Conservation (phyloP, 2,797 vertebrate species). For the Diglossa cyanea region DNA sequence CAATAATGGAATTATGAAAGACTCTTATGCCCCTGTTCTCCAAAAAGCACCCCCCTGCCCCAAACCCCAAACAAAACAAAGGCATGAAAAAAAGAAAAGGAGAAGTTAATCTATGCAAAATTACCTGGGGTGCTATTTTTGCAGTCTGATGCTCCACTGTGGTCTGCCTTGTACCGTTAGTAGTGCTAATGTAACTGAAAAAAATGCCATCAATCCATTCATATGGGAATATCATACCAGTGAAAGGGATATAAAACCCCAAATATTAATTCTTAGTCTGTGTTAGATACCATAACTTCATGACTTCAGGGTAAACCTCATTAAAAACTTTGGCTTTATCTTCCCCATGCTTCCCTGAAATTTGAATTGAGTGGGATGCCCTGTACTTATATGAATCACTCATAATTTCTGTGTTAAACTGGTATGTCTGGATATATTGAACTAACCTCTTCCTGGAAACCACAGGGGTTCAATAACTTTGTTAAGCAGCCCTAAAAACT, state of each 20-base stretch:
- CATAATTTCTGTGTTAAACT: neutral
- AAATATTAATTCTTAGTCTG: neutral
- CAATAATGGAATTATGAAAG: neutral
- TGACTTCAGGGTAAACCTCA: neutral
- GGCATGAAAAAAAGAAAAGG: neutral
- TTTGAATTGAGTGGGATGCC: neutral
- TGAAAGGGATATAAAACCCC: neutral
- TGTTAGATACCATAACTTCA: neutral
- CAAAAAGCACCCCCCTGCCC: rapidly evolving
- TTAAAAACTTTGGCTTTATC: neutral
- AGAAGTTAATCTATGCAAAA: neutral
- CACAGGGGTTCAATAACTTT: neutral
- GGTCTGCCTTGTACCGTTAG: neutral
- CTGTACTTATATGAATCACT: neutral
- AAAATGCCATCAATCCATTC: neutral
- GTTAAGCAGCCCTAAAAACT: neutral
- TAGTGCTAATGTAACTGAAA: neutral
- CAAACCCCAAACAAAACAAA: neutral
- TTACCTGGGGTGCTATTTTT: neutral
- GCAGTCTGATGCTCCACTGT: neutral
- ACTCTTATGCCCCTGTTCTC: neutral
- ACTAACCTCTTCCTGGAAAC: neutral
- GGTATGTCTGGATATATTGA: neutral
- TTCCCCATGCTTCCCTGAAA: neutral
- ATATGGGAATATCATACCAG: rapidly evolving